Base-by-base conservation (phyloP, 1,140 invertebrate species). In the Drosophila kepulauana region DNA sequence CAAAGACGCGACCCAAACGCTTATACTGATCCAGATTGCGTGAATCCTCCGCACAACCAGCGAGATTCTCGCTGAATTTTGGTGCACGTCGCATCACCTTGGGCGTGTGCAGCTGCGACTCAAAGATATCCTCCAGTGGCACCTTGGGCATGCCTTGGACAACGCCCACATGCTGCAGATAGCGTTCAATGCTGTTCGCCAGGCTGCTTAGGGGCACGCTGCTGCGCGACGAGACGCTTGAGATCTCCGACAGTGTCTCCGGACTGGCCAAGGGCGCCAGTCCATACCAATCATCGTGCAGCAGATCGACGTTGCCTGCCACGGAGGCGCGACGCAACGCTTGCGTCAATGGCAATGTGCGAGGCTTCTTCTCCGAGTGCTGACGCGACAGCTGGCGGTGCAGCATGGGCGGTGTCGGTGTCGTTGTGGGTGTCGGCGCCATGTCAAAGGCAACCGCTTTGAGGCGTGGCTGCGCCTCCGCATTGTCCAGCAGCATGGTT, bases 251-350 rank as follows among this genome's bases (percentile, higher is more conserved):
- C 2, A 97, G 91, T 1, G 96, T 97, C 91, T 98, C 97, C 1
- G 97, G 97, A 28, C 96, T 97, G 1, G 97, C 97, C 16, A 98
- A 88, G 0, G 97, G 97, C 0, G 97, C 97, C 16, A 95, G 92
- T 2, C 94, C 94, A 77, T 94, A 94, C 94, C 95, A 95, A 78
- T 96, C 95, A 59, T 95, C 94, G 72, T 94, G 94, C 16, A 94
- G 92, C 5, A 94, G 79, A 74, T 95, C 94, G 2, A 94, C 81
- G 35, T 38, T 38, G 35, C 48, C 92, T 74, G 85, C 78, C 71
- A 91, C 84, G 10, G 91, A 92, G 38, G 91, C 91, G n/a, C 91
- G 59, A 0, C 81, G 91, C 51, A 92, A 48, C 3, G 81, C 82
- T 51, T 84, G 78, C 2, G 78, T 79, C 38, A 85, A 16, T 0